Evolutionary conservation across 2,888 invertebrate genomes (phyloP), one percentile per base, ranked within the genome.

Genomic region (Cryptus viduatorius): DNA sequence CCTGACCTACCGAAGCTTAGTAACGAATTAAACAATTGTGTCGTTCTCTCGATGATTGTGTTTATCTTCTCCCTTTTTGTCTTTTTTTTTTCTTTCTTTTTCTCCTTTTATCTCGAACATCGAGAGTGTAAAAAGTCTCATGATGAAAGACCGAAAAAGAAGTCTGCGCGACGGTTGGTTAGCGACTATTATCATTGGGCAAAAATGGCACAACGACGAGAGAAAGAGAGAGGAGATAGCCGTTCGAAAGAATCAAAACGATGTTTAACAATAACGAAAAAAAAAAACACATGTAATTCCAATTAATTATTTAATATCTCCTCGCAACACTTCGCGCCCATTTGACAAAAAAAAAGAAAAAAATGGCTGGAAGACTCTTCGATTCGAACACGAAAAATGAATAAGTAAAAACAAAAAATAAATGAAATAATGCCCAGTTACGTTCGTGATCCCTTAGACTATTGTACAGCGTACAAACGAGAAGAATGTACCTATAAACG

Each of bases 381-480:
- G 73, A 83, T 75, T 79, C 76, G 79, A 42, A 79, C 56, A 8
- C 56, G 16, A 50, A 69, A 19, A 44, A 16, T 71, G n/a, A 19
- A 65, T 24, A 80, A 48, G 7, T 44, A 61, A 44, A 50, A 14
- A 19, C 56, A 50, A 37, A 65, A 16, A 68, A 65, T 12, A 59
- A 65, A 79, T 37, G 5, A 8, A 7, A 31, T 69, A 73, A 76
- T 14, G 65, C 81, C 78, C 78, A 71, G 75, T 82, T 71, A 67
- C 82, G 75, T 82, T 84, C 84, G 84, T 79, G 78, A 84, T 82
- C 81, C 84, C 72, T 24, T 84, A 84, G 84, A 84, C 75, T 84
- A 86, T 86, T 87, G 87, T 87, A 86, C 85, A 87, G 85, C 83
- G 86, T 85, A 85, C 86, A 85, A 86, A 85, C 84, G 81, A 84